Percentiles rank a stretch among this genome's conserved stretches.
These are phyloP conservation scores for Athene noctua DNA, from an alignment of 2,113 vertebrate genomes.

Conservation along the genomic window DNA sequence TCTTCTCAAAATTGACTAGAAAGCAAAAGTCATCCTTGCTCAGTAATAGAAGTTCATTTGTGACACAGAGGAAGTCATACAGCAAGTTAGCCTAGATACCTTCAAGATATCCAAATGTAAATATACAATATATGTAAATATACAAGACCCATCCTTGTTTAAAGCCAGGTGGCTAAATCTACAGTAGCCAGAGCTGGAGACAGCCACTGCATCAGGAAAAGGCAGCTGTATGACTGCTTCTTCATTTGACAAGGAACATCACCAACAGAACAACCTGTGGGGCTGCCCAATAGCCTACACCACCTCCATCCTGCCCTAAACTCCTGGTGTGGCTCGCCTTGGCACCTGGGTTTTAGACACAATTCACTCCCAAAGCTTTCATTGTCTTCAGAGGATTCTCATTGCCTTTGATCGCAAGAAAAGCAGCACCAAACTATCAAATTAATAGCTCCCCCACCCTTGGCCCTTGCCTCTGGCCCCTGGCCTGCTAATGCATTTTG, in stretches of 20 bases:
- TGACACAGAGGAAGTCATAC: neutral
- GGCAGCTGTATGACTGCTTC: neutral
- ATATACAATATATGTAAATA: neutral
- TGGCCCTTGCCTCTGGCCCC: conserved; percentile 1
- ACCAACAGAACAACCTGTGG: neutral
- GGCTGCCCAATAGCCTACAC: neutral
- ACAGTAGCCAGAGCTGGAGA: neutral
- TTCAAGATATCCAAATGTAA: neutral
- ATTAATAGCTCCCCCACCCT: conserved; percentile 23
- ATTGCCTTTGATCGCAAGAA: neutral
- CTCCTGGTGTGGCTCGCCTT: fast-evolving
- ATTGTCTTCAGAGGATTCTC: neutral
- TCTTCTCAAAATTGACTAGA: neutral
- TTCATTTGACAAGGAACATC: neutral
- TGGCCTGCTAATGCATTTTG: conserved; percentile 31
- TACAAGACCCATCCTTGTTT: neutral
- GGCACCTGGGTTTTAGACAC: neutral
- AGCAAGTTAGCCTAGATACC: neutral
- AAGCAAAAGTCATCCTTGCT: neutral
- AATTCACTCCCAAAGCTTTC: neutral
- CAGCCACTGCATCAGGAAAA: neutral
- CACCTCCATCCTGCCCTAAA: neutral
- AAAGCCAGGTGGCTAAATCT: neutral
- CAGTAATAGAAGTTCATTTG: neutral
- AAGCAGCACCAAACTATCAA: neutral